These are phyloP conservation scores for Peromyscus polionotus DNA, from an alignment of 2,113 vertebrate species.

Conservation along the genomic window DNA sequence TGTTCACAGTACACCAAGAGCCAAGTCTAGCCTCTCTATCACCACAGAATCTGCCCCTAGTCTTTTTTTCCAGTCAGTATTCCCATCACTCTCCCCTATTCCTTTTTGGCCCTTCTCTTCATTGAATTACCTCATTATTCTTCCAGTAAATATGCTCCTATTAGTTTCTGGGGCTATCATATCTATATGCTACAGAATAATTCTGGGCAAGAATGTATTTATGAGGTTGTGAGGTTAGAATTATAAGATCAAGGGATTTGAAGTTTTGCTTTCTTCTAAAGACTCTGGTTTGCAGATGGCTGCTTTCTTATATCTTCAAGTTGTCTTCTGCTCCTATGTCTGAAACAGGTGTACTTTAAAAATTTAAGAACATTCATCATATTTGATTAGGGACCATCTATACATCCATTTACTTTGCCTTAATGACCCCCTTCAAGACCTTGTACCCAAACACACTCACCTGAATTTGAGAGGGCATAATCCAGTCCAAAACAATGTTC, in stretches of 20 bases:
- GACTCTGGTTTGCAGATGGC: neutral
- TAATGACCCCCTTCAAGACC: neutral
- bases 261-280: neutral
- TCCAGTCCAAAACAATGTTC: neutral
- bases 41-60: neutral
- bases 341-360: neutral
- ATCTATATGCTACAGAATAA: neutral
- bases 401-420: neutral
- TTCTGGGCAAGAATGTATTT: neutral
- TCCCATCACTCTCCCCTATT: neutral
- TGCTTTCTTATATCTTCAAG: neutral
- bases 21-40: neutral
- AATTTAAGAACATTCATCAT: neutral
- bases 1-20: neutral
- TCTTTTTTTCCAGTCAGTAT: neutral
- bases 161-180: no score
- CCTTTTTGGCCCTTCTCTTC: neutral
- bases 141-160: neutral
- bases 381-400: neutral
- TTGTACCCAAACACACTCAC: neutral
- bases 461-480: neutral
- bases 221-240: neutral
- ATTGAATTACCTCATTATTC: neutral
- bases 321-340: neutral
- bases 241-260: neutral